Percentiles rank a stretch among this genome's conserved stretches.
Conservation (phyloP, 2,888 invertebrate species). For the Allacma fusca region DNA sequence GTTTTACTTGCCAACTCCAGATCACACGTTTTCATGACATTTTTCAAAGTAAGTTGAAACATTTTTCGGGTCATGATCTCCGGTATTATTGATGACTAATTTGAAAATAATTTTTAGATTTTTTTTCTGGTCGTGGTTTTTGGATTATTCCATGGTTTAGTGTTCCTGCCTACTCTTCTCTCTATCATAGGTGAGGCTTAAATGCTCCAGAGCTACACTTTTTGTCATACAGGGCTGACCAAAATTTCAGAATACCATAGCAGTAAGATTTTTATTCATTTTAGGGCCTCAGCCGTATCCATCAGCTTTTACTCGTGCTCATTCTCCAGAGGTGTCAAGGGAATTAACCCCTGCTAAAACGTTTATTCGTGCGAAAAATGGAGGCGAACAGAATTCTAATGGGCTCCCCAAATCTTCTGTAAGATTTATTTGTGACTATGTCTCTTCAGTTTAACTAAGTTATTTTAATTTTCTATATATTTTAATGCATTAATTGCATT, state of each 20-base stretch:
- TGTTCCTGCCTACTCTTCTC: conserved; percentile 79
- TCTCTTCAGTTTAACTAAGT: conserved; percentile 35
- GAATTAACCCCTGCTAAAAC: conserved; percentile 21
- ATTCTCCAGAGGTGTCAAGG: background rate
- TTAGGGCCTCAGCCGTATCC: conserved; percentile 40
- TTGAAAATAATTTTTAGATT: conserved; percentile 66
- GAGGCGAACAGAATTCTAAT: background rate
- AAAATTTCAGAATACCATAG: too few relatives aligned
- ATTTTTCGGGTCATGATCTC: too few relatives aligned
- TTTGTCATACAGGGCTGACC: too few relatives aligned
- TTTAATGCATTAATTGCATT: too few relatives aligned
- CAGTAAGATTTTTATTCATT: background rate
- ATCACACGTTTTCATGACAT: conserved; percentile 68
- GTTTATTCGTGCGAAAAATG: background rate
- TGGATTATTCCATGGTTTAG: conserved; percentile 79
- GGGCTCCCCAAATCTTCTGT: background rate
- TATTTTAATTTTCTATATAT: too few relatives aligned
- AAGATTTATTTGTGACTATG: conserved; percentile 18
- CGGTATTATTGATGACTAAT: background rate
- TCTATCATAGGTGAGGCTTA: conserved; percentile 40
- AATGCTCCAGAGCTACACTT: too few relatives aligned
- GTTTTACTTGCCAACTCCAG: conserved; percentile 66
- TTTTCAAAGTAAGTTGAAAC: conserved; percentile 66
- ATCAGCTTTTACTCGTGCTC: conserved; percentile 10
- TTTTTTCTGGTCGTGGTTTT: conserved; percentile 79